phyloP scores from a whole-genome alignment of 30 jellyfish, hydroid and myxozoan species.

The Hydractinia echinata region DNA sequence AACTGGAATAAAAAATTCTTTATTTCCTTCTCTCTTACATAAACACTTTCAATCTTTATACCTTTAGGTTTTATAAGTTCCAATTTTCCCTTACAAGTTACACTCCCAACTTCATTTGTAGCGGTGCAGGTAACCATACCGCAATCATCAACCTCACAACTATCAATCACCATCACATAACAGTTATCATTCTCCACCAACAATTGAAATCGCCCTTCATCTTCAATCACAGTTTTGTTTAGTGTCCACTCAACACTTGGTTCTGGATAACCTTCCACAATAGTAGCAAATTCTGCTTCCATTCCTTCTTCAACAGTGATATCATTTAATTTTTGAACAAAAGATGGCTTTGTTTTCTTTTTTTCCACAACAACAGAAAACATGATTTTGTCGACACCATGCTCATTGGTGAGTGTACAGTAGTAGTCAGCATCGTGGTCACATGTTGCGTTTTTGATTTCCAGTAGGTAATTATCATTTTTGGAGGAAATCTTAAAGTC shows the following conservation, averaged over 20 bases:
- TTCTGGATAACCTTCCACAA: constrained; percentile 41
- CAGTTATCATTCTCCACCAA: constrained; percentile 25
- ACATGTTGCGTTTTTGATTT: constrained; percentile 22
- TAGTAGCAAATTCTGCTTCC: constrained; percentile 41
- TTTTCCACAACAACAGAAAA: constrained; percentile 29
- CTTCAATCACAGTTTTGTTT: constrained; percentile 28
- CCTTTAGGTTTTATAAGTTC: constrained; percentile 25
- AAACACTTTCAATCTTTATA: background rate
- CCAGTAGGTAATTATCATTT: constrained; percentile 26
- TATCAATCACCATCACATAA: constrained; percentile 32
- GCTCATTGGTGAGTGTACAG: constrained; percentile 17
- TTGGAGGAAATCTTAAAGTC: constrained; percentile 18
- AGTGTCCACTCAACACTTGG: constrained; percentile 56
- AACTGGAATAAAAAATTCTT: background rate
- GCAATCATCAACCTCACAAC: constrained; percentile 52
- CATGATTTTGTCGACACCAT: constrained; percentile 1
- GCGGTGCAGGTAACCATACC: constrained; percentile 61
- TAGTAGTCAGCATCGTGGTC: constrained; percentile 43
- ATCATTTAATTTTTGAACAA: background rate
- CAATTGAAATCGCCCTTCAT: constrained; percentile 32
- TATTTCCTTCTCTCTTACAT: background rate
- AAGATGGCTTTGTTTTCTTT: constrained; percentile 16
- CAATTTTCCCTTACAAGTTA: constrained; percentile 37
- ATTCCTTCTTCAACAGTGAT: constrained; percentile 9
- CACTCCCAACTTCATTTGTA: constrained; percentile 58